Base-by-base conservation (phyloP, 2,888 invertebrate genomes). In the Orgyia antiqua region DNA sequence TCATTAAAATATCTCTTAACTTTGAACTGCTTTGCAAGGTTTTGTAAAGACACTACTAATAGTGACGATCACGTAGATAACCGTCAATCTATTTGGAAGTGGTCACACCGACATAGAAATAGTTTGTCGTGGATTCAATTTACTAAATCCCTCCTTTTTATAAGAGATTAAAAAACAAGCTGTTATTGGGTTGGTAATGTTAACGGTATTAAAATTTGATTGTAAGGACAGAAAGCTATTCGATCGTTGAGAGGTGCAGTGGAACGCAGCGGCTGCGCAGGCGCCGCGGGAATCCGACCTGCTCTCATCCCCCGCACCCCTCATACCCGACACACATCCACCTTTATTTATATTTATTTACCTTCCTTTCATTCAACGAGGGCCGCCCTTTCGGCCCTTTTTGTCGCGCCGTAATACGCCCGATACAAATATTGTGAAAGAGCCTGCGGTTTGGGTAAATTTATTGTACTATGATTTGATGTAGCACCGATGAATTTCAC, bases 321-420 rank as follows among this genome's bases (percentile, higher is more conserved):
- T 75, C 66, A n/a, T n/a, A n/a, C n/a, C n/a, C n/a, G n/a, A n/a
- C n/a, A n/a, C n/a, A n/a, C n/a, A n/a, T n/a, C 75, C 67, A 71
- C 76, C 80, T 83, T 84, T 83, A 86, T 84, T 86, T 84, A 83
- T 86, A 82, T 84, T 86, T 86, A 86, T 86, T 86, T 86, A 84
- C 83, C 83, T 83, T 82, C 83, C 82, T 80, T 84, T 83, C 84
- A 84, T 84, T 84, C 82, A 84, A 73, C 71, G 68, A 75, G 74
- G 68, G 76, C 79, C 82, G 83, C 80, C 86, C 77, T 82, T 83
- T 83, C 82, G 80, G 83, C 72, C 76, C 73, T 82, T 86, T 86
- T 84, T 84, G 83, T 76, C 79, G 72, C 72, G 54, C 62, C 62
- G 64, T 68, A 71, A 72, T 71, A 69, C 71, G 67, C 67, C 75